Base-by-base conservation (phyloP, 2,113 vertebrate genomes). In the Ctenomys sociabilis region DNA sequence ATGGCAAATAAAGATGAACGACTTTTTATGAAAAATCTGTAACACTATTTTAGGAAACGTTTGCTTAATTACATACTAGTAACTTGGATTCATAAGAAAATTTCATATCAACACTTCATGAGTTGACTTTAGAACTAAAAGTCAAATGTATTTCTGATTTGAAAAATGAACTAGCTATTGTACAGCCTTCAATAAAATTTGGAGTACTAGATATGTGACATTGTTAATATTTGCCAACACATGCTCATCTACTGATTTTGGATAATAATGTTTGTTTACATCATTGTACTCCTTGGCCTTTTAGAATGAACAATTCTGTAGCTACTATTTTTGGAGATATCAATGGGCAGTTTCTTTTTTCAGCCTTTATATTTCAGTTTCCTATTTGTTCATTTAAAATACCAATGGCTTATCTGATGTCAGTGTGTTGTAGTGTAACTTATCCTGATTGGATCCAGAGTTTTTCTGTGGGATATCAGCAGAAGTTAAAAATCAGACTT, bases 111-210 rank as follows among this genome's bases (percentile, higher is more conserved):
- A 32, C 37, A 35, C 21, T 78, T 17, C 45, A 37, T 40, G 11
- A 75, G 87, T 81, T 96, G 72, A 2, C 54, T 5, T 87, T 94
- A 82, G 40, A 85, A 82, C 16, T 68, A 49, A 9, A 93, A 70
- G 86, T 88, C n/a, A 26, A 32, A 70, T 22, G 93, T 3, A 88
- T 73, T 98, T 78, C 82, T 95, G 45, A 88, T 90, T 83, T 21
- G 68, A 17, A 73, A 77, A 52, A 28, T 28, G 24, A 88, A 5
- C 70, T 68, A 87, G 57, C 13, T 2, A 0, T 88, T 94, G 12
- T 92, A 66, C 89, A 21, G 26, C 30, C 84, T 93, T 96, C 37
- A 81, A 68, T 83, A 85, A 91, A 70, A 59, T n/a, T 89, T 77
- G 93, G 30, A 77, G 2, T 86, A 14, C 30, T n/a, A 32, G 0